Evolutionary conservation across 2,888 invertebrate species (phyloP).

Genomic region (Heliconius cydno): DNA sequence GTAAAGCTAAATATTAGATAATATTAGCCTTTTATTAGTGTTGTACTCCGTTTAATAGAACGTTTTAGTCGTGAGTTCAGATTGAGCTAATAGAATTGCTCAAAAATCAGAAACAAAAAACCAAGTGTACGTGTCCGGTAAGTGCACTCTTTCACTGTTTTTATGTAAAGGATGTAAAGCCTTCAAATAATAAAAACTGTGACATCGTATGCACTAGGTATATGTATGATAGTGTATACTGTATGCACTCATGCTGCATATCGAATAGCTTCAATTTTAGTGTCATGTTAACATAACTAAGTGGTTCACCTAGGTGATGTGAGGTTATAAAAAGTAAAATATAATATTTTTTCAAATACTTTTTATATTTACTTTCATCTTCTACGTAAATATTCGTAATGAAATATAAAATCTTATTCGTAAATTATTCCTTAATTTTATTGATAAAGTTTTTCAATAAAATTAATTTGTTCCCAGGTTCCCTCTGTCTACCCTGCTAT

Average conservation of each 20-base stretch:
- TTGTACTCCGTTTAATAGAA: background rate
- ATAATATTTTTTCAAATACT: background rate
- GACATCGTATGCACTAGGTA: background rate
- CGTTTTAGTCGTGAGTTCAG: background rate
- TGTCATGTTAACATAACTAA: conserved; percentile 8
- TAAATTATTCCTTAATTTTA: too few relatives aligned
- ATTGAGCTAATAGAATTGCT: background rate
- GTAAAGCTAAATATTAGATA: background rate
- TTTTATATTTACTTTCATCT: background rate
- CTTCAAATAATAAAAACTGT: background rate
- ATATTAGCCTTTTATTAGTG: background rate
- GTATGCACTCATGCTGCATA: background rate
- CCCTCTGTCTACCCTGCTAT: too few relatives aligned
- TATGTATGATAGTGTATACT: background rate
- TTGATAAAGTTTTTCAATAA: too few relatives aligned
- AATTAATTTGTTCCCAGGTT: too few relatives aligned
- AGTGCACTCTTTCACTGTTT: background rate
- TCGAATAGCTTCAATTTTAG: background rate
- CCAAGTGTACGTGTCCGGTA: background rate
- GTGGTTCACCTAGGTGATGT: background rate
- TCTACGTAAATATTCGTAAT: too few relatives aligned
- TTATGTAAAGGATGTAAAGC: background rate
- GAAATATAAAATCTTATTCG: too few relatives aligned
- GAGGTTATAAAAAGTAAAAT: too few relatives aligned
- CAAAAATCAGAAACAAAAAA: background rate